Evolutionary conservation across 2,797 vertebrate genomes (phyloP).

Genomic region (Eidolon dupreanum): DNA sequence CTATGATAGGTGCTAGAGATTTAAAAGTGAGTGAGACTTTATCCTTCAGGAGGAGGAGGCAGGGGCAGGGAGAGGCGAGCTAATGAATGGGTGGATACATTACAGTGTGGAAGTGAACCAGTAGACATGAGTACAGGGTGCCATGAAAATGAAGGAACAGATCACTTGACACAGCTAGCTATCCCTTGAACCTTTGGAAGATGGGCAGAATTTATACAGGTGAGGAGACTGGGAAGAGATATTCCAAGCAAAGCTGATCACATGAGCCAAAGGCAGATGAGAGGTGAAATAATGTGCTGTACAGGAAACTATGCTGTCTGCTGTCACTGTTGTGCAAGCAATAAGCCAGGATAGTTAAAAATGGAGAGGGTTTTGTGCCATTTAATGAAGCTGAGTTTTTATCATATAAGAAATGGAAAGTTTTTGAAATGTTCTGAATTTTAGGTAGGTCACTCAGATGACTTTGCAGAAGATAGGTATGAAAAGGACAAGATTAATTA

Average conservation of each 20-base stretch:
- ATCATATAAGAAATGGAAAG: not conserved
- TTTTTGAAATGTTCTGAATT: not conserved
- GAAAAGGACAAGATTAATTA: not conserved
- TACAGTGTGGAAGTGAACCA: not conserved
- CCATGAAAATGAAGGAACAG: not conserved
- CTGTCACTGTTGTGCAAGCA: not conserved
- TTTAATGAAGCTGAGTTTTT: not conserved
- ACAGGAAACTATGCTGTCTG: not conserved
- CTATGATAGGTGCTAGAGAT: not conserved
- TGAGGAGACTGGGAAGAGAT: not conserved
- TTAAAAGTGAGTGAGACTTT: constrained; percentile 19
- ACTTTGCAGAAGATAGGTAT: not conserved
- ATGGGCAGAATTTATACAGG: not conserved
- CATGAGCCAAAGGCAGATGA: not conserved
- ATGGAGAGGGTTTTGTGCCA: not conserved
- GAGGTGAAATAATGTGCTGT: not conserved
- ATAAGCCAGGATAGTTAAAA: not conserved
- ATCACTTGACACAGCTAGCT: not conserved
- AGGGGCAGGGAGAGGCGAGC: not conserved
- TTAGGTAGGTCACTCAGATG: not conserved
- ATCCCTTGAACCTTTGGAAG: not conserved
- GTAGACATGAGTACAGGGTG: too few species aligned
- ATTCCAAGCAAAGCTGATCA: not conserved
- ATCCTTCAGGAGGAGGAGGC: not conserved
- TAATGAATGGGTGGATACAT: not conserved